Evolutionary conservation across 2,113 vertebrate species (phyloP).

Genomic region (Neotragus moschatus): DNA sequence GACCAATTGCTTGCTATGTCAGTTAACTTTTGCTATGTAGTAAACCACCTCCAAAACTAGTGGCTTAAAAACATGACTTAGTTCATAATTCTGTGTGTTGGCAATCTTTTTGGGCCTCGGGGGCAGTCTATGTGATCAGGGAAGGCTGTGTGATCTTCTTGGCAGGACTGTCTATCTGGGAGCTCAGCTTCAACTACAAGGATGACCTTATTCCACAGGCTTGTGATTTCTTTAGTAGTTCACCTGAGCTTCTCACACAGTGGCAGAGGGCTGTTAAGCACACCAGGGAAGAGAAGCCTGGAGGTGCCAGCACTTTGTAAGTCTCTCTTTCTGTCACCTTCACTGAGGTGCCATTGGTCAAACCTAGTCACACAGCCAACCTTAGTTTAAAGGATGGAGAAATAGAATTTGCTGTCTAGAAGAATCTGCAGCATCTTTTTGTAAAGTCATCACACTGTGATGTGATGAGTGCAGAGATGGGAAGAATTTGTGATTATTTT

Average conservation of each 20-base stretch:
- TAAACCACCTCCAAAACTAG: neutral
- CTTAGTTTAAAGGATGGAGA: neutral
- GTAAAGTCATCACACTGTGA: neutral
- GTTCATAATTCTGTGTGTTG: neutral
- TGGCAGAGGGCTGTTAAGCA: neutral
- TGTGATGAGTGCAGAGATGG: neutral
- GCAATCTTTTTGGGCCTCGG: neutral
- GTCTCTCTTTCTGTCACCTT: neutral
- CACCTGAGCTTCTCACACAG: neutral
- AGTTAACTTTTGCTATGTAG: neutral
- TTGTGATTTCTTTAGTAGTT: neutral
- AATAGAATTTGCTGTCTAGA: neutral
- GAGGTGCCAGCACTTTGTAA: neutral
- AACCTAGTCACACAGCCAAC: neutral
- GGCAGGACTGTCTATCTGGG: neutral
- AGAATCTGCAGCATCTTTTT: neutral
- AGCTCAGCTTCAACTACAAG: neutral
- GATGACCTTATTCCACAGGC: neutral
- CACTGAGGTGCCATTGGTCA: neutral
- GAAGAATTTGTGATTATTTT: neutral
- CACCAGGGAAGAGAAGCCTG: neutral
- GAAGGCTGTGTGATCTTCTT: neutral
- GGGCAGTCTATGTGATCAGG: neutral
- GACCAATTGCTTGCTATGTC: neutral
- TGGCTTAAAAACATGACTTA: neutral